Percentiles rank a stretch among this genome's conserved stretches.
These are phyloP conservation scores for Baccha elongata DNA, from an alignment of 2,888 invertebrate species.

Conservation along the genomic window DNA sequence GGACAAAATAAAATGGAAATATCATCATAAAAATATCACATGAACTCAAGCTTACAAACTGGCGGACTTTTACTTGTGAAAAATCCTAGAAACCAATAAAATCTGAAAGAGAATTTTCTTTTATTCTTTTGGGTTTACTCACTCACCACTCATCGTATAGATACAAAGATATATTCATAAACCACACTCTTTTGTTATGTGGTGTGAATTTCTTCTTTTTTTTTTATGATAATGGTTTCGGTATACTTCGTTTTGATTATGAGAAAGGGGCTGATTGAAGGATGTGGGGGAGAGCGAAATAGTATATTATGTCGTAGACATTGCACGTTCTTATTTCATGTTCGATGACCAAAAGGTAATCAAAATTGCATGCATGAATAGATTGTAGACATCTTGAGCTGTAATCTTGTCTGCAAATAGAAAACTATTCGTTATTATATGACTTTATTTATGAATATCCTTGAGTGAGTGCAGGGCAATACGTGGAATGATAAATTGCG, in stretches of 20 bases:
- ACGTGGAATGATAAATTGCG: slow-evolving; percentile 60
- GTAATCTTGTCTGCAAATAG: slow-evolving; percentile 55
- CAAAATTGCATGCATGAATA: slow-evolving; percentile 73
- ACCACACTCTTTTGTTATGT: slow-evolving; percentile 39
- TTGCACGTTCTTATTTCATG: slow-evolving; percentile 47
- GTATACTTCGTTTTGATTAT: slow-evolving; percentile 71
- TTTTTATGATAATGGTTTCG: slow-evolving; percentile 73
- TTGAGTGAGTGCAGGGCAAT: slow-evolving; percentile 60
- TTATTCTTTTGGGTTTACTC: slow-evolving; percentile 52
- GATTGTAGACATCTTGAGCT: slow-evolving; percentile 70
- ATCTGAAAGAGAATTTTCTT: slow-evolving; percentile 50
- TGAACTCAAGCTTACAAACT: neutral
- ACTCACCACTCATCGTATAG: neutral
- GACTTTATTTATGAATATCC: slow-evolving; percentile 72
- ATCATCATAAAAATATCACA: slow-evolving; percentile 71
- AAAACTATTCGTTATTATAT: slow-evolving; percentile 47
- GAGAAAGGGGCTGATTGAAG: slow-evolving; percentile 7
- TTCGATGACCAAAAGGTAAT: slow-evolving; percentile 68
- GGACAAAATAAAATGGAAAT: slow-evolving; percentile 70
- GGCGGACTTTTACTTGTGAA: slow-evolving; percentile 2
- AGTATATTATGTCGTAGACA: slow-evolving; percentile 9
- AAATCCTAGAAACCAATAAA: slow-evolving; percentile 67
- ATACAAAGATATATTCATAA: slow-evolving; percentile 68
- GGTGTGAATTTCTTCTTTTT: slow-evolving; percentile 33
- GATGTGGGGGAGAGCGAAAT: neutral